A percentile compares a stretch with the other conserved stretches of the same genome.
These are phyloP conservation scores for Drosophila mayri DNA, from an alignment of 1,140 invertebrate genomes.

Conservation along the genomic window DNA sequence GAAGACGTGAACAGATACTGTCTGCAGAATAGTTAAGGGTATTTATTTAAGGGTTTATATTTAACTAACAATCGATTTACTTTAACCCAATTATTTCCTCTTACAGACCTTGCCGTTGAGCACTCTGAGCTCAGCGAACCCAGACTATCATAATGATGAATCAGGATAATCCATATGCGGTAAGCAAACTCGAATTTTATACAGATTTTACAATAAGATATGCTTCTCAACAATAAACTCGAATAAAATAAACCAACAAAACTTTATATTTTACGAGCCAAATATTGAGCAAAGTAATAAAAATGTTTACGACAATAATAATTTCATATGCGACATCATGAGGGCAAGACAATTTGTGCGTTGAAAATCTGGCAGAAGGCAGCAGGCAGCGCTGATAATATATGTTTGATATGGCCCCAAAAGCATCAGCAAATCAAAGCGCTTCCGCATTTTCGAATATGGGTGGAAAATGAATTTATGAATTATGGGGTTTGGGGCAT, in stretches of 20 bases:
- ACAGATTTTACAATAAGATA: constrained; percentile 17
- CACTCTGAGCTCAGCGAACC: constrained; percentile 4
- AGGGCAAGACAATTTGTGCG: constrained; percentile 21
- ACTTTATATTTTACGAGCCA: constrained; percentile 65
- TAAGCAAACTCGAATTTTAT: constrained; percentile 56
- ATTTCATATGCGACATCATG: constrained; percentile 46
- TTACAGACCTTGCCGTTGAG: constrained; percentile 38
- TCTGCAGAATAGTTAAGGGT: background rate
- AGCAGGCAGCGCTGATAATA: constrained; percentile 13
- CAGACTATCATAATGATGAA: constrained; percentile 71
- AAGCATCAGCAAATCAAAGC: constrained; percentile 61
- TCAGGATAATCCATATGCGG: constrained; percentile 84
- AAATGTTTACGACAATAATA: constrained; percentile 63
- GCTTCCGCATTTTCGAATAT: constrained; percentile 74
- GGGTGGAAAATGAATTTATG: constrained; percentile 75
- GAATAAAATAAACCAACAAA: constrained; percentile 15
- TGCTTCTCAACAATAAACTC: constrained; percentile 1
- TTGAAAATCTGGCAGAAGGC: constrained; percentile 19
- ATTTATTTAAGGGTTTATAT: background rate
- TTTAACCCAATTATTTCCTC: constrained; percentile 1
- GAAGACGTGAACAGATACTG: background rate
- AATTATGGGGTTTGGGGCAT: constrained; percentile 73
- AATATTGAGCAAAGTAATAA: constrained; percentile 65
- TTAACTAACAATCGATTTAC: background rate
- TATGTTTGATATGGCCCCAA: constrained; percentile 48